phyloP scores from a whole-genome alignment of 2,888 invertebrate species.

The Drosophila kambysellisi region DNA sequence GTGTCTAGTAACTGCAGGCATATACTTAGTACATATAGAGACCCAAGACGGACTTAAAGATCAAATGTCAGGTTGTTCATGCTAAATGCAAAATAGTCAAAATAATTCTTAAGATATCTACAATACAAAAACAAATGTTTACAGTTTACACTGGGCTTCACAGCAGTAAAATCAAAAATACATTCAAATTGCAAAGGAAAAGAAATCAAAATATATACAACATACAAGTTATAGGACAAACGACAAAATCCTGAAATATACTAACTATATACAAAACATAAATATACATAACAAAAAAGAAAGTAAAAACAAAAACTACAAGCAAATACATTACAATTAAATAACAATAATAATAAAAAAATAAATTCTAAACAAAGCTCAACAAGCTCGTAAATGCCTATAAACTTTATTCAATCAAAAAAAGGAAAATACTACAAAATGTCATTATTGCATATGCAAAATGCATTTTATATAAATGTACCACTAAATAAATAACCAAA shows the following conservation, averaged over 20 bases:
- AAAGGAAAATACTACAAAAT: slow-evolving; percentile 32
- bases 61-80: slow-evolving; percentile 64
- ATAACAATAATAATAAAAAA: slow-evolving; percentile 26
- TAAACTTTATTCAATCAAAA: slow-evolving; percentile 42
- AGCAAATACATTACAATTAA: slow-evolving; percentile 12
- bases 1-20: slow-evolving; percentile 45
- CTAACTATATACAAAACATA: slow-evolving; percentile 39
- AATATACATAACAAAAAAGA: slow-evolving; percentile 18
- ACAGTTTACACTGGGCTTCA: slow-evolving; percentile 84
- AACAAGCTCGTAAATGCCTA: slow-evolving; percentile 12
- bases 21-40: slow-evolving; percentile 34
- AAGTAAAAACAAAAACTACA: slow-evolving; percentile 5
- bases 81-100: slow-evolving; percentile 46
- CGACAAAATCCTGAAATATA: slow-evolving; percentile 29
- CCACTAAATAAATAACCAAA: slow-evolving; percentile 54
- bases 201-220: slow-evolving; percentile 49
- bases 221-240: slow-evolving; percentile 24
- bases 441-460: slow-evolving; percentile 22
- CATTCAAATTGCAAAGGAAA: slow-evolving; percentile 36
- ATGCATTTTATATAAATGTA: slow-evolving; percentile 13
- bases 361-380: slow-evolving; percentile 27
- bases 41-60: slow-evolving; percentile 52
- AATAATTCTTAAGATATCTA: slow-evolving; percentile 39
- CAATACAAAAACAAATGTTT: slow-evolving; percentile 60
- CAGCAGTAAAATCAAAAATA: slow-evolving; percentile 85